Conservation (phyloP, 2,797 vertebrate species). For the Valencia hispanica region DNA sequence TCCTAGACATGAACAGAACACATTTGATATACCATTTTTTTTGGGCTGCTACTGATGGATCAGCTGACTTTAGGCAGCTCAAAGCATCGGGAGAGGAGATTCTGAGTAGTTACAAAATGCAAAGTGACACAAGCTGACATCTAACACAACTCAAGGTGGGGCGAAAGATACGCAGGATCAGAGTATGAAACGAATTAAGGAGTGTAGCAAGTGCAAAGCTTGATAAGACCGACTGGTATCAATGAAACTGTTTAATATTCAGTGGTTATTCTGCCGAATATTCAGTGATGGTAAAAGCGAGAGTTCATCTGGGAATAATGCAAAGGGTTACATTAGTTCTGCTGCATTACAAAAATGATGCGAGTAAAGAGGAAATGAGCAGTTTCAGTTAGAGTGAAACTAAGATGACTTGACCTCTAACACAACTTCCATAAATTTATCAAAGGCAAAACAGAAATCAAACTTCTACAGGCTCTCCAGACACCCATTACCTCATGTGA, state of each 20-base stretch:
- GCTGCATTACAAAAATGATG: constrained; percentile 56
- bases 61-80: neutral
- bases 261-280: constrained; percentile 31
- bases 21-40: neutral
- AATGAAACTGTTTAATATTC: constrained; percentile 58
- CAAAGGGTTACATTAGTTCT: constrained; percentile 45
- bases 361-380: constrained; percentile 18
- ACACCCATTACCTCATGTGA: neutral
- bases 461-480: neutral
- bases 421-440: neutral
- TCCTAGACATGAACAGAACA: constrained; percentile 10
- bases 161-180: constrained; percentile 5
- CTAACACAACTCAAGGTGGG: constrained; percentile 15
- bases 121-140: constrained; percentile 14
- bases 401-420: constrained; percentile 17
- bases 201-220: constrained; percentile 12
- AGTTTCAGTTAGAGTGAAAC: constrained; percentile 17
- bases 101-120: neutral
- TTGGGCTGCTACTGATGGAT: no score
- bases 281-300: constrained; percentile 45
- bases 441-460: neutral
- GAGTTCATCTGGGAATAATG: constrained; percentile 27
- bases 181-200: constrained; percentile 36
- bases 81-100: neutral
- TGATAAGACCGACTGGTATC: constrained; percentile 20